Evolutionary conservation across 2,113 vertebrate species (phyloP).

Genomic region (Plecotus auritus): DNA sequence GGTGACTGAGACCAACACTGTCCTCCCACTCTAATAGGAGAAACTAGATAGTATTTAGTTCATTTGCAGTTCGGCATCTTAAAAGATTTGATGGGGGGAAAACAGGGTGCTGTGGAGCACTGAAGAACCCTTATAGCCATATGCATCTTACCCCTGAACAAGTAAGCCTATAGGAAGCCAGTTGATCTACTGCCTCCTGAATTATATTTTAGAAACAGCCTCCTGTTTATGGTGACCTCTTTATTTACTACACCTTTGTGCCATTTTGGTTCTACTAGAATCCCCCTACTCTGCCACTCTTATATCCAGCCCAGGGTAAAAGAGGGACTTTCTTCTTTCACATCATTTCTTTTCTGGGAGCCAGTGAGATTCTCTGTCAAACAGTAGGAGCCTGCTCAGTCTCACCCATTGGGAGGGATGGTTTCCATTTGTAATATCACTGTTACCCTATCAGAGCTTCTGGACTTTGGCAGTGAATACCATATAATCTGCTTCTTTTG

Average conservation of each 20-base stretch:
- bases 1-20: neutral
- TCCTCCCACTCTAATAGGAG: neutral
- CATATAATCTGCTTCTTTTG: neutral
- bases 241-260: neutral
- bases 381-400: neutral
- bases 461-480: neutral
- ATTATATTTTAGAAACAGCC: neutral
- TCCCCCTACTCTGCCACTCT: neutral
- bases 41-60: neutral
- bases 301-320: neutral
- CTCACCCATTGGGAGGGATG: neutral
- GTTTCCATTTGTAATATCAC: neutral
- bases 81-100: neutral
- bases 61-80: neutral
- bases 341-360: neutral
- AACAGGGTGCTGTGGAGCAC: neutral
- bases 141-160: neutral
- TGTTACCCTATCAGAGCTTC: neutral
- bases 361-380: neutral
- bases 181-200: neutral
- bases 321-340: neutral
- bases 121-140: neutral
- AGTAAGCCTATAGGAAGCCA: neutral
- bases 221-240: slow-evolving; percentile 10
- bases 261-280: neutral